Percentiles rank a stretch among this genome's conserved stretches.
phyloP scores from a whole-genome alignment of 1,140 invertebrate species.

The Pseudoatta argentina region DNA sequence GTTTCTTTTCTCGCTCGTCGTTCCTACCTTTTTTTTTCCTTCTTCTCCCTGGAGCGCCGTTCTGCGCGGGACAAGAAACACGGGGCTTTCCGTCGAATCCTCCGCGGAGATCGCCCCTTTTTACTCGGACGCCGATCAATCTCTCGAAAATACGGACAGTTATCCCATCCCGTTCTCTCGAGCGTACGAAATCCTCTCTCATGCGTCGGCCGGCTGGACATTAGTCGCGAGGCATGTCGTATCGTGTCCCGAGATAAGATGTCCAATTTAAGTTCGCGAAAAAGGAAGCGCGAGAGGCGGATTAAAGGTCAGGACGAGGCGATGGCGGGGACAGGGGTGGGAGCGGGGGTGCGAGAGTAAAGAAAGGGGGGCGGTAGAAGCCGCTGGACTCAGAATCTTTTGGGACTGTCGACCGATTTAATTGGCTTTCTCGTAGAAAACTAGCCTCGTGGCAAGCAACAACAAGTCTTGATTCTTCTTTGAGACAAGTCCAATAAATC shows the following conservation, averaged over 20 bases:
- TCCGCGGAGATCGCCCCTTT: slow-evolving; percentile 54
- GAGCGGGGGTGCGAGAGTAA: not conserved
- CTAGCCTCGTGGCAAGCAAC: slow-evolving; percentile 71
- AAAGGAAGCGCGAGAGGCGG: slow-evolving; percentile 68
- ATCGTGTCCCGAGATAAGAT: slow-evolving; percentile 74
- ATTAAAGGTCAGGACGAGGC: slow-evolving; percentile 70
- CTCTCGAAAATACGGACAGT: slow-evolving; percentile 73
- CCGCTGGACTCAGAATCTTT: slow-evolving; percentile 70
- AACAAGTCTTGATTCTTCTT: slow-evolving; percentile 77
- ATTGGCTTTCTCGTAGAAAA: slow-evolving; percentile 75
- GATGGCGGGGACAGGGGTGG: not conserved
- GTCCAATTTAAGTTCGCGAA: slow-evolving; percentile 73
- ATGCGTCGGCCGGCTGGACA: slow-evolving; percentile 62
- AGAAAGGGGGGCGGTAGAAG: slow-evolving; percentile 41
- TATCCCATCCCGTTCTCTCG: slow-evolving; percentile 58
- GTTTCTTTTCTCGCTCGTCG: slow-evolving; percentile 26
- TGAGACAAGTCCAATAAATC: slow-evolving; percentile 77
- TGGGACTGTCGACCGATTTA: slow-evolving; percentile 77
- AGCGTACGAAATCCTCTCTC: slow-evolving; percentile 66
- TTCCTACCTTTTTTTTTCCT: not conserved
- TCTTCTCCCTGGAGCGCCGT: slow-evolving; percentile 16
- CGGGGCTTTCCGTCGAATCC: slow-evolving; percentile 37
- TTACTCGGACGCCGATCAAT: slow-evolving; percentile 69
- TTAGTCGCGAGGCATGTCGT: slow-evolving; percentile 77
- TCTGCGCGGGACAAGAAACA: slow-evolving; percentile 32